A percentile compares a stretch with the other conserved stretches of the same genome.
phyloP scores from a whole-genome alignment of 2,113 vertebrate species.

The Kobus ellipsiprymnus region DNA sequence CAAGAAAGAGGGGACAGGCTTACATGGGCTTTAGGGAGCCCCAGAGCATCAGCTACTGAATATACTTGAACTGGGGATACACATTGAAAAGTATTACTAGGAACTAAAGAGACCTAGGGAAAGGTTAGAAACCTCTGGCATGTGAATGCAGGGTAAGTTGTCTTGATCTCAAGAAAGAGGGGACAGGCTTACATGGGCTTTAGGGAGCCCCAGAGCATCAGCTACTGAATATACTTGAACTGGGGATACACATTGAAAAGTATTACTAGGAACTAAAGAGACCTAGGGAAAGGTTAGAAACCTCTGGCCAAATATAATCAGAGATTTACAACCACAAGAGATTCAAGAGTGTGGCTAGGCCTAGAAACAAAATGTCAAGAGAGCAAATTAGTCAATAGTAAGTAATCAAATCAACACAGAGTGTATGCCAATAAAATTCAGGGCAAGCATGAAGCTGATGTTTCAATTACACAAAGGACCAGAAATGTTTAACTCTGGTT shows the following conservation, averaged over 20 bases:
- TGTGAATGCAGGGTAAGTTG: not conserved
- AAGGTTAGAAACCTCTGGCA: not conserved
- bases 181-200: not conserved
- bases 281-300: not conserved
- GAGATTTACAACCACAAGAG: not conserved
- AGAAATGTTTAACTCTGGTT: not conserved
- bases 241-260: not conserved
- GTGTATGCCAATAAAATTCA: not conserved
- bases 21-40: not conserved
- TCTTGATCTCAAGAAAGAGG: not conserved
- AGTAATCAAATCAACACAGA: not conserved
- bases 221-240: not conserved
- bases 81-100: not conserved
- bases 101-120: not conserved
- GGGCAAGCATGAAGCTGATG: not conserved
- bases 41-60: not conserved
- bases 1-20: not conserved
- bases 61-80: not conserved
- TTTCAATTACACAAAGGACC: not conserved
- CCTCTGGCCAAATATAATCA: not conserved
- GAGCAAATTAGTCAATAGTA: not conserved
- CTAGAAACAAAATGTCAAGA: not conserved
- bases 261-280: not conserved
- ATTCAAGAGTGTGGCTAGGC: not conserved
- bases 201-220: not conserved